phyloP scores from a whole-genome alignment of 2,888 invertebrate species.

The Galerucella calmariensis region DNA sequence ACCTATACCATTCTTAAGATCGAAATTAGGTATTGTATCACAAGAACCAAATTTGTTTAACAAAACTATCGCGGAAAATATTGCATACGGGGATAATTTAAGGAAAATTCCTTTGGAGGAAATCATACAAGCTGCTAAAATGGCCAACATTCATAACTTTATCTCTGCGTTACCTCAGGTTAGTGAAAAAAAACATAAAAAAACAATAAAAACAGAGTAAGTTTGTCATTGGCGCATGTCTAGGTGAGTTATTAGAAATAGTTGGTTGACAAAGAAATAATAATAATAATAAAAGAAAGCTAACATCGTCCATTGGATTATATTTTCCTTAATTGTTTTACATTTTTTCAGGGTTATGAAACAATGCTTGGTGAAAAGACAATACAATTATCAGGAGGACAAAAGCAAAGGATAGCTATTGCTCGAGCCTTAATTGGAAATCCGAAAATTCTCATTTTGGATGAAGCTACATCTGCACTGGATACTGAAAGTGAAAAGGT shows the following conservation, averaged over 20 bases:
- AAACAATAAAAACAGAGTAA: neutral
- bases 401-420: conserved; percentile 90
- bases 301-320: neutral
- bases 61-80: conserved; percentile 88
- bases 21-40: conserved; percentile 87
- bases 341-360: conserved; percentile 75
- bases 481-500: conserved; percentile 89
- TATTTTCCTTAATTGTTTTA: neutral
- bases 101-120: conserved; percentile 75
- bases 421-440: conserved; percentile 84
- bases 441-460: conserved; percentile 80
- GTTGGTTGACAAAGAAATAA: no score
- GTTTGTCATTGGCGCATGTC: no score
- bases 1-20: conserved; percentile 66
- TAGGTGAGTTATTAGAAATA: no score
- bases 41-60: conserved; percentile 94
- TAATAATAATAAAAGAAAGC: no score
- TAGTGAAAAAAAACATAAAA: conserved; percentile 51
- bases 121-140: conserved; percentile 80
- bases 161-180: conserved; percentile 81
- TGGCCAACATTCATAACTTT: conserved; percentile 90
- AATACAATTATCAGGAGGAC: conserved; percentile 83
- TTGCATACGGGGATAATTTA: conserved; percentile 88
- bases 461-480: conserved; percentile 89
- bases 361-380: conserved; percentile 84